Conservation (phyloP, 2,888 invertebrate genomes). For the Pristionchus exspectatus region DNA sequence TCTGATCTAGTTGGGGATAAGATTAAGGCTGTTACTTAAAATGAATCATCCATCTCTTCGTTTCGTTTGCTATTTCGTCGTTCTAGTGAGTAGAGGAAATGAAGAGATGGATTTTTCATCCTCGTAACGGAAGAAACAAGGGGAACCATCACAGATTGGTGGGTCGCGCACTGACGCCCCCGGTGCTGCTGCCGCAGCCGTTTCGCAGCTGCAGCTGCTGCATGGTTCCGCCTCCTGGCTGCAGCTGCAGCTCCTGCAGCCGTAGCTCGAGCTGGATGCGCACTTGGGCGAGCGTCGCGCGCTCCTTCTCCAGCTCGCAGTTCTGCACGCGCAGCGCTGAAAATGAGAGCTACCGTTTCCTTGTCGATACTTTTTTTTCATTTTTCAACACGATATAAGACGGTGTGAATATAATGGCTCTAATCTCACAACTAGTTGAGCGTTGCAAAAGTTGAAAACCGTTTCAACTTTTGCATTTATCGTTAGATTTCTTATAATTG, state of each 20-base stretch:
- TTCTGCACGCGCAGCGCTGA: conserved; percentile 71
- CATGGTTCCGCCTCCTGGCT: background rate
- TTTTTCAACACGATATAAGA: too few relatives aligned
- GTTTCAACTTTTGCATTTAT: too few relatives aligned
- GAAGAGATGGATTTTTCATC: too few relatives aligned
- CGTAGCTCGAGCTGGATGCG: conserved; percentile 75
- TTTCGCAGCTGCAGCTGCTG: background rate
- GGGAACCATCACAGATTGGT: conserved; percentile 28
- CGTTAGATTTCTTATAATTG: too few relatives aligned
- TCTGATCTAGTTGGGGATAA: background rate
- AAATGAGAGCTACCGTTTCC: conserved; percentile 11
- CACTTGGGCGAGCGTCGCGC: conserved; percentile 70
- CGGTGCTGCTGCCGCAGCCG: background rate
- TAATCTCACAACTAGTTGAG: too few relatives aligned
- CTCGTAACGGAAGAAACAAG: background rate
- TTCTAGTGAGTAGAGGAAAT: too few relatives aligned
- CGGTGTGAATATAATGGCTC: too few relatives aligned
- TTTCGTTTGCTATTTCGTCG: too few relatives aligned
- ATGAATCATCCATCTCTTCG: too few relatives aligned
- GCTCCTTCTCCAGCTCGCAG: conserved; percentile 73
- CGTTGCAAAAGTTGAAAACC: too few relatives aligned
- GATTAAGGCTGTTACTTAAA: too few relatives aligned
- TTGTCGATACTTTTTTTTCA: too few relatives aligned
- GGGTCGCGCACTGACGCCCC: background rate
- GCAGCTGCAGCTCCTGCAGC: conserved; percentile 65